These are phyloP conservation scores for Palaemon carinicauda DNA, from an alignment of 1,140 invertebrate species.

Conservation along the genomic window DNA sequence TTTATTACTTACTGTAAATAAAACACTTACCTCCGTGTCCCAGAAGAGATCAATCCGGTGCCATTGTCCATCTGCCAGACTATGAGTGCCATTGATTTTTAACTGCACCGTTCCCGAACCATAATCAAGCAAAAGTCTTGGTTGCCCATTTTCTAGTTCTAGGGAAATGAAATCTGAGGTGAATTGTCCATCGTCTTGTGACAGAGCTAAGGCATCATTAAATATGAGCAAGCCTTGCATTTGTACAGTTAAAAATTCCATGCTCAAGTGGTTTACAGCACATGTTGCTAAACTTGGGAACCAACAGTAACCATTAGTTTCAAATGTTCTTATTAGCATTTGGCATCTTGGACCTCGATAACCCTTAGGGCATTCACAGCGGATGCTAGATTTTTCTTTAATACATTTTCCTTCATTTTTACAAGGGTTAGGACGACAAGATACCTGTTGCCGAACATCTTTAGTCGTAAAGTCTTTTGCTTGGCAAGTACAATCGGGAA, in stretches of 20 bases:
- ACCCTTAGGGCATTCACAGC: constrained; percentile 87
- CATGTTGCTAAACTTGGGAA: constrained; percentile 96
- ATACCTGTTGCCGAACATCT: constrained; percentile 68
- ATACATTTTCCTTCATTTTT: constrained; percentile 94
- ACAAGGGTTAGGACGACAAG: constrained; percentile 88
- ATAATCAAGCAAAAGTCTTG: constrained; percentile 90
- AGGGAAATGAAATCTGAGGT: constrained; percentile 92
- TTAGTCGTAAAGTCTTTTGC: constrained; percentile 88
- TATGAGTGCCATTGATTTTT: constrained; percentile 82
- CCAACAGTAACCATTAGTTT: constrained; percentile 93
- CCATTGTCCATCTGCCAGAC: constrained; percentile 93
- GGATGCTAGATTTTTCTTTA: constrained; percentile 72
- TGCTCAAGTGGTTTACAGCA: constrained; percentile 90
- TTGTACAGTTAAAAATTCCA: constrained; percentile 93
- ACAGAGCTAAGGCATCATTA: constrained; percentile 95
- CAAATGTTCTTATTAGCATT: constrained; percentile 91
- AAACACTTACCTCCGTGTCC: constrained; percentile 78
- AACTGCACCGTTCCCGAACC: constrained; percentile 92
- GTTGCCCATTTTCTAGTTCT: constrained; percentile 91
- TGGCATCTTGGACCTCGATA: constrained; percentile 96
- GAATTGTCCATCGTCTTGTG: constrained; percentile 85
- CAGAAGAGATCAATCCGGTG: constrained; percentile 95
- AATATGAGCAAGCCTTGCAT: constrained; percentile 92
- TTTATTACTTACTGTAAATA: too few relatives aligned
- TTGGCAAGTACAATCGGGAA: constrained; percentile 90